phyloP scores from a whole-genome alignment of 1,140 invertebrate species.

The Idris sp. region DNA sequence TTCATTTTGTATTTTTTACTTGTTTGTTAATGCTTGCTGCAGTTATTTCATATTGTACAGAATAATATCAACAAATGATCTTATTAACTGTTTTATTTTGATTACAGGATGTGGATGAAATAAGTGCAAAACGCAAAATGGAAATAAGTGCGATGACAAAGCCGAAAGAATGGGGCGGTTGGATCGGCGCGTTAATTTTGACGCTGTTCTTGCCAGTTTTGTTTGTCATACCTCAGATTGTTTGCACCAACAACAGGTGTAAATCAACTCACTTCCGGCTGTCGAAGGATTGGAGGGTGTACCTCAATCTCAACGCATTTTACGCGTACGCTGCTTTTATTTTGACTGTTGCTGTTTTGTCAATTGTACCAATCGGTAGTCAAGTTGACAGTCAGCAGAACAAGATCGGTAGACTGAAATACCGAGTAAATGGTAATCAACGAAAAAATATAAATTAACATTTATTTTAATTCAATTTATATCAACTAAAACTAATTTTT shows the following conservation, averaged over 20 bases:
- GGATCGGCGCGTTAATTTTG: slow-evolving; percentile 65
- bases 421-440: slow-evolving; percentile 72
- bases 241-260: slow-evolving; percentile 68
- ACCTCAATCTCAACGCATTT: slow-evolving; percentile 65
- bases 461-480: too few species aligned
- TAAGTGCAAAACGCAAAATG: slow-evolving; percentile 63
- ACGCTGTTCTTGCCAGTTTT: slow-evolving; percentile 55
- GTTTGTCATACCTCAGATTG: slow-evolving; percentile 67
- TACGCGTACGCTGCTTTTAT: slow-evolving; percentile 66
- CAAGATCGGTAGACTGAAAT: slow-evolving; percentile 69
- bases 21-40: too few species aligned
- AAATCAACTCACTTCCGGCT: slow-evolving; percentile 56
- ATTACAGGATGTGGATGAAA: too few species aligned
- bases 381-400: slow-evolving; percentile 68
- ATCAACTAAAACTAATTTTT: too few species aligned
- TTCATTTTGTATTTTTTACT: slow-evolving; percentile 27
- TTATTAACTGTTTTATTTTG: too few species aligned
- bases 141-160: slow-evolving; percentile 67
- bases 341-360: slow-evolving; percentile 60
- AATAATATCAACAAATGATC: too few species aligned
- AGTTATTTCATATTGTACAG: too few species aligned
- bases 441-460: too few species aligned
- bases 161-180: slow-evolving; percentile 74
- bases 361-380: slow-evolving; percentile 70
- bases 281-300: slow-evolving; percentile 62